Evolutionary conservation across 2,113 vertebrate genomes (phyloP), one percentile per base, ranked within the genome.

Genomic region (Lipotes vexillifer): DNA sequence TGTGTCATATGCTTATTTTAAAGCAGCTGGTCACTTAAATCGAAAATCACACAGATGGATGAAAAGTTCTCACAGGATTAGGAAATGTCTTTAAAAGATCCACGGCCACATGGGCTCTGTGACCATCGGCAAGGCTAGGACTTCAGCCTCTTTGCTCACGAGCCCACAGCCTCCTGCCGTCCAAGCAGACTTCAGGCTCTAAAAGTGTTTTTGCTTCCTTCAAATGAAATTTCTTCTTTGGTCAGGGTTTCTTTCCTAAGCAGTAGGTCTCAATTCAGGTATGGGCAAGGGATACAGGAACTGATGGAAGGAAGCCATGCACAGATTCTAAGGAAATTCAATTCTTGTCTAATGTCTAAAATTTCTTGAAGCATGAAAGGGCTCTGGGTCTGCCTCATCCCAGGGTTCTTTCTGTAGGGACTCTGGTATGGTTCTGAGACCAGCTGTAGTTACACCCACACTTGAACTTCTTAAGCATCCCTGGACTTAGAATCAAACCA

Each of bases 21-120:
- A 97, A 95, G 96, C 98, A 98, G 96, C 97, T 97, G 97, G 97
- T 98, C 98, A 97, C 84, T 97, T 96, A 94, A 90, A 86, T 85
- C 14, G 63, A 95, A 98, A 98, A 93, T 93, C 81, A 93, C 97
- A 94, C 98, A 98, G 98, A 97, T 98, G 97, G 97, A 96, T 63
- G 71, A 66, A 98, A 98, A 97, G 90, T 98, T 97, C 96, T 97
- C 95, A 21, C 66, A 92, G 90, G 88, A 98, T 96, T 96, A 96
- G 20, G 66, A 97, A 97, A 97, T 93, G 96, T 84, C 96, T 96
- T 95, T 92, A 92, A 98, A 97, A 97, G 92, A 90, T 5, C 90
- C 87, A 20, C 0, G 46, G 75, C 97, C 97, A 97, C 97, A 97
- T 97, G 96, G 94, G 41, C 63, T 91, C 95, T 23, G 18, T 20